phyloP scores from a whole-genome alignment of 1,140 invertebrate species.

The Nymphalis io region DNA sequence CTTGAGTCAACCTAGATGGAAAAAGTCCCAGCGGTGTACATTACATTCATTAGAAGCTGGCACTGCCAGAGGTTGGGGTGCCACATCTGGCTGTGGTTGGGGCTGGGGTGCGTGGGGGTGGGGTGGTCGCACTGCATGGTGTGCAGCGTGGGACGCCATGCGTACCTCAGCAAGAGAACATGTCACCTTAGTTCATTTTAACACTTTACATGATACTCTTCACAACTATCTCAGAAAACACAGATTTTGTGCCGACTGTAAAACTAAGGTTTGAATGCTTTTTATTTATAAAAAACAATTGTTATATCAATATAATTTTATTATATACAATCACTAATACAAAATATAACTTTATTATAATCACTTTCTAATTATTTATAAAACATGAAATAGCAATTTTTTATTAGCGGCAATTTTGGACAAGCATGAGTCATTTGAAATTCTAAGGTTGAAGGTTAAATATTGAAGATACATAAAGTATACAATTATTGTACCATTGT shows the following conservation, averaged over 20 bases:
- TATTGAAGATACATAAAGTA: no score
- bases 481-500: no score
- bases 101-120: slow-evolving; percentile 82
- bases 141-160: slow-evolving; percentile 94
- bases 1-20: slow-evolving; percentile 90
- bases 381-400: no score
- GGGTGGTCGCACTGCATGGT: slow-evolving; percentile 84
- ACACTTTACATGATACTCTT: slow-evolving; percentile 90
- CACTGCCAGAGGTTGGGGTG: slow-evolving; percentile 85
- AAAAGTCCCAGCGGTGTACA: slow-evolving; percentile 92
- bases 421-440: no score
- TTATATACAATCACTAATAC: neutral
- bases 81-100: slow-evolving; percentile 73
- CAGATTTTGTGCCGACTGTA: slow-evolving; percentile 95
- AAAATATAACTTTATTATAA: no score
- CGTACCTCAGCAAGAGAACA: slow-evolving; percentile 90
- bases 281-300: neutral
- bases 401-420: no score
- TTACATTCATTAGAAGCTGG: slow-evolving; percentile 94
- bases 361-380: no score
- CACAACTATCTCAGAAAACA: slow-evolving; percentile 95
- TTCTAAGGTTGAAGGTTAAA: no score
- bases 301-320: neutral
- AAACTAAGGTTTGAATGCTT: slow-evolving; percentile 88
- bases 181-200: slow-evolving; percentile 91